phyloP scores from a whole-genome alignment of 1,140 invertebrate species.

The Papilio glaucus region DNA sequence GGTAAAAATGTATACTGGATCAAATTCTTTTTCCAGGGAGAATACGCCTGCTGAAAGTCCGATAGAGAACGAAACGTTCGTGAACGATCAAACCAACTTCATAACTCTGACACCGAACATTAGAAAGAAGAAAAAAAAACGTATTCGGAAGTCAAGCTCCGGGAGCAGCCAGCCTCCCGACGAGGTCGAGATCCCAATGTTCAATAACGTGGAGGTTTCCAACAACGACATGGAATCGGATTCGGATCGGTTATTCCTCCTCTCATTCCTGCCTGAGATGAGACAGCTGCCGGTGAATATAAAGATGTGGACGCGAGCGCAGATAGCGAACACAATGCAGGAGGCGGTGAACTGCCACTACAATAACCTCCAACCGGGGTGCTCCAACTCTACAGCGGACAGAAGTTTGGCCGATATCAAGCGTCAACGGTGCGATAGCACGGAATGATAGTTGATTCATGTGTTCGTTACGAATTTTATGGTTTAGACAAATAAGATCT shows the following conservation, averaged over 20 bases:
- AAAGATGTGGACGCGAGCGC: slow-evolving; percentile 76
- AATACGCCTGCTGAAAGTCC: slow-evolving; percentile 2
- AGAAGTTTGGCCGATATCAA: slow-evolving; percentile 48
- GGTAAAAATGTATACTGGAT: too few species aligned
- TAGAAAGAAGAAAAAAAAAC: slow-evolving; percentile 49
- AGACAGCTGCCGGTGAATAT: slow-evolving; percentile 67
- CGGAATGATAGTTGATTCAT: slow-evolving; percentile 34
- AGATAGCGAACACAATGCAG: slow-evolving; percentile 75
- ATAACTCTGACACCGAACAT: too few species aligned
- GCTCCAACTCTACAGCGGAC: slow-evolving; percentile 24
- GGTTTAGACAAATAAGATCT: too few species aligned
- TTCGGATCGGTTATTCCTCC: slow-evolving; percentile 66
- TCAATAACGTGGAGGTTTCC: slow-evolving; percentile 50
- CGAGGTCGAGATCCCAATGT: slow-evolving; percentile 63
- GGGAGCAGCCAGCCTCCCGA: slow-evolving; percentile 50
- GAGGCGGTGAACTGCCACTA: slow-evolving; percentile 69
- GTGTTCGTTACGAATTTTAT: not conserved
- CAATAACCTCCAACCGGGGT: slow-evolving; percentile 51
- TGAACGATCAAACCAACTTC: too few species aligned
- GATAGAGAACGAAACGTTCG: slow-evolving; percentile 35
- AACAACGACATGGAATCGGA: slow-evolving; percentile 54
- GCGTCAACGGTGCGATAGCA: slow-evolving; percentile 49
- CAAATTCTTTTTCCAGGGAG: too few species aligned
- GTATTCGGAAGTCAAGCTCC: slow-evolving; percentile 45
- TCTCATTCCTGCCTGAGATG: slow-evolving; percentile 76